These are phyloP conservation scores for Disparrhopalites patrizii DNA, from an alignment of 2,888 invertebrate genomes.

Conservation along the genomic window DNA sequence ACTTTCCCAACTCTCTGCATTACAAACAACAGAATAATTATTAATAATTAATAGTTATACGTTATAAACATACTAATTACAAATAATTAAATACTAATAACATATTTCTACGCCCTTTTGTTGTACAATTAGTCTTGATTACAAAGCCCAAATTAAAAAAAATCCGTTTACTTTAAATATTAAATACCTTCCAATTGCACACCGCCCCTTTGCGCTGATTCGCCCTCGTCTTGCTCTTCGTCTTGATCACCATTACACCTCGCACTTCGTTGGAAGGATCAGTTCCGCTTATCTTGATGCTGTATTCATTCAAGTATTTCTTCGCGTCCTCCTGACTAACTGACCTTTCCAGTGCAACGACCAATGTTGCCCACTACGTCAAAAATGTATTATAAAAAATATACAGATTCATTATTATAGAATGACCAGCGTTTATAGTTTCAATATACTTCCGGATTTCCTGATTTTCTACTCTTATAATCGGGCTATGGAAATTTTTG, in stretches of 20 bases:
- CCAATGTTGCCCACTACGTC: conserved; percentile 93
- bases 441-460: no score
- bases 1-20: conserved; percentile 79
- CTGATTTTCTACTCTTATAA: no score
- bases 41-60: background rate
- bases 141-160: background rate
- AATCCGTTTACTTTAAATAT: background rate
- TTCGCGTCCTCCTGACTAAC: conserved; percentile 86
- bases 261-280: conserved; percentile 80
- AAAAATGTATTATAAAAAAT: background rate
- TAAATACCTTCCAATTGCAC: conserved; percentile 90
- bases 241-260: conserved; percentile 97
- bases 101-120: no score
- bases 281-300: conserved; percentile 77
- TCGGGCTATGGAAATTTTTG: background rate
- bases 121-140: background rate
- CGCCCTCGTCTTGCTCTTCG: conserved; percentile 91
- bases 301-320: conserved; percentile 89
- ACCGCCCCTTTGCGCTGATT: conserved; percentile 94
- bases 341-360: conserved; percentile 90
- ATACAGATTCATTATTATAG: background rate
- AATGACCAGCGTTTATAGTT: no score
- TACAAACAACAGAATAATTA: no score
- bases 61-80: background rate
- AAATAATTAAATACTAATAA: no score